Base-by-base conservation (phyloP, 2,888 invertebrate species). In the Carterocephalus palaemon region DNA sequence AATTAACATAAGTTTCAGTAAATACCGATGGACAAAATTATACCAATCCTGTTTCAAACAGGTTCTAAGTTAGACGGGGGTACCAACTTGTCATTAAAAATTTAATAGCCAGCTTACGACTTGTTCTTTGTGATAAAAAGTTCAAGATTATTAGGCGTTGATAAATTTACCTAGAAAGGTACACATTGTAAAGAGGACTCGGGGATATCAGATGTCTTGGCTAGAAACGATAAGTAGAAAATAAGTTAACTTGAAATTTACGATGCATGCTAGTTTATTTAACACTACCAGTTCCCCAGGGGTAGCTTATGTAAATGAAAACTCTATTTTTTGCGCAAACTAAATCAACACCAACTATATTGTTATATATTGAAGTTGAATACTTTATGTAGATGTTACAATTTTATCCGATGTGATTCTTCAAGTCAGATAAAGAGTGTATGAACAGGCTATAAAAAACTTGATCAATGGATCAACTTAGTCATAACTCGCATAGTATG, bases 11-110 rank as follows among this genome's bases (percentile, higher is more conserved):
- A 34, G 34, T 22, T 34, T 34, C 34, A 23, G 34, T 23, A 34
- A 33, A 33, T 33, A 23, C 23, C 6, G 9, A 23, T 15, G 23
- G 13, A 34, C 15, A 15, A 34, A 23, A 34, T 34, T 34, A n/a
- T 15, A 47, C 41, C 62, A 67, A 65, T 67, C 67, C 62, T 46
- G 67, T 66, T 62, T 52, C 43, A 49, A 75, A 75, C 77, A 61
- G 68, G 77, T 78, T 74, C 53, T 56, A 52, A 62, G 52, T 54
- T 56, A 51, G 52, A 49, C 52, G 64, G 70, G 68, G 68, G 34
- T 40, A 40, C 46, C 28, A 69, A 67, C 64, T 62, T 52, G 66
- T 67, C 67, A 75, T 75, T 70, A 70, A 68, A 67, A 63, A 61
- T 63, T 62, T 68, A 71, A 74, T 13, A 17, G 20, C n/a, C 19